Evolutionary conservation across 2,888 invertebrate species (phyloP).

Genomic region (Cosmia trapezina): DNA sequence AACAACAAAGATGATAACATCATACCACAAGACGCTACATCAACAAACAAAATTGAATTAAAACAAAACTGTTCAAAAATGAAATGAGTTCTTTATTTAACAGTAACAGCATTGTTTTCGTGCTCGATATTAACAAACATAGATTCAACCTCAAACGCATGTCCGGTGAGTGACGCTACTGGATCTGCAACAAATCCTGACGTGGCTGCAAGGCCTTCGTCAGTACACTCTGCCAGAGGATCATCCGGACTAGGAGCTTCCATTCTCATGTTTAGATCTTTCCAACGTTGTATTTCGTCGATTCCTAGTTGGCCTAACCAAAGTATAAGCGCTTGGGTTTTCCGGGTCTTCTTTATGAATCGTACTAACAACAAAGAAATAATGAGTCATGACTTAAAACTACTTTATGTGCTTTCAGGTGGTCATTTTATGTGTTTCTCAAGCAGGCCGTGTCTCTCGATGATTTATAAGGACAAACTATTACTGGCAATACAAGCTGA

Average conservation of each 20-base stretch:
- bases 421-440: background rate
- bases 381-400: background rate
- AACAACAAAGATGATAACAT: background rate
- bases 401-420: background rate
- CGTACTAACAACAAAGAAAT: background rate
- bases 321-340: conserved; percentile 15
- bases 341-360: background rate
- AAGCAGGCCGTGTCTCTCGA: too few species aligned
- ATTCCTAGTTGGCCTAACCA: background rate
- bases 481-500: background rate
- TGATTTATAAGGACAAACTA: background rate
- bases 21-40: background rate
- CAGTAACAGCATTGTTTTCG: conserved; percentile 42
- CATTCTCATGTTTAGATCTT: conserved; percentile 32
- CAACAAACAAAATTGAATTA: background rate
- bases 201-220: conserved; percentile 47
- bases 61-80: background rate
- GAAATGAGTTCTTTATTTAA: conserved; percentile 12
- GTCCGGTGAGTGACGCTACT: conserved; percentile 42
- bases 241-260: conserved; percentile 37
- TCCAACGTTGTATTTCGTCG: conserved; percentile 3
- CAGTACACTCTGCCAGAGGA: background rate
- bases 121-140: conserved; percentile 37
- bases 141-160: conserved; percentile 46
- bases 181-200: conserved; percentile 52